Evolutionary conservation across 35 echinoderm and acorn worm species (phyloP), one percentile per base, ranked within the genome.

Genomic region (Apostichopus japonicus): DNA sequence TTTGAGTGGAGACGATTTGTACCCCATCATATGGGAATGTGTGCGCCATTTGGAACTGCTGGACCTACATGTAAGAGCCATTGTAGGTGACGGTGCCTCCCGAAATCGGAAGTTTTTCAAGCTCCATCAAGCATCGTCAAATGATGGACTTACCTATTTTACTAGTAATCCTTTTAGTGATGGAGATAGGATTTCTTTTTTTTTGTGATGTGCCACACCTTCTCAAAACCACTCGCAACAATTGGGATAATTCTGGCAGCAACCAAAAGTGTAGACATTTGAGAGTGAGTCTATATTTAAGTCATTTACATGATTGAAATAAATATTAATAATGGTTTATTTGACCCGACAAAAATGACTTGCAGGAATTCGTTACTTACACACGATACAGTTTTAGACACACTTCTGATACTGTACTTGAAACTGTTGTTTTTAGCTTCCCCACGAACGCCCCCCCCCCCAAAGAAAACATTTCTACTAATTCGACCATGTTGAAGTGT

Each of bases 161-260:
- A 72, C 67, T 5, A 9, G 53, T 24, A 78, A 77, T 6, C 10
- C 56, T 25, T 98, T 5, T 5, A 72, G 67, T 15, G 67, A 72
- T 15, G 13, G 67, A 4, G 67, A 72, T 15, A 72, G 67, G n/a
- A 72, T 72, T 5, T 98, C 92, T 75, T 93, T 97, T n/a, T 23
- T 79, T 97, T 17, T 92, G 87, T 53, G 93, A 96, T 90, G 90
- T 77, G 3, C 96, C 96, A n/a, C 96, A 97, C 54, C 79, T 97
- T 10, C 56, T 97, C 13, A 97, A 97, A 76, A 95, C 93, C 1
- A 58, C 77, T 44, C 57, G 93, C 54, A 97, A 97, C 52, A 95
- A 97, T 78, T 58, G 87, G 24, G 96, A 97, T 55, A 97, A 95
- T 54, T 93, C 92, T 44, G 79, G 80, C 5, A 94, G 84, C 55